phyloP scores from a whole-genome alignment of 2,888 invertebrate species.

The Molorchus minor region DNA sequence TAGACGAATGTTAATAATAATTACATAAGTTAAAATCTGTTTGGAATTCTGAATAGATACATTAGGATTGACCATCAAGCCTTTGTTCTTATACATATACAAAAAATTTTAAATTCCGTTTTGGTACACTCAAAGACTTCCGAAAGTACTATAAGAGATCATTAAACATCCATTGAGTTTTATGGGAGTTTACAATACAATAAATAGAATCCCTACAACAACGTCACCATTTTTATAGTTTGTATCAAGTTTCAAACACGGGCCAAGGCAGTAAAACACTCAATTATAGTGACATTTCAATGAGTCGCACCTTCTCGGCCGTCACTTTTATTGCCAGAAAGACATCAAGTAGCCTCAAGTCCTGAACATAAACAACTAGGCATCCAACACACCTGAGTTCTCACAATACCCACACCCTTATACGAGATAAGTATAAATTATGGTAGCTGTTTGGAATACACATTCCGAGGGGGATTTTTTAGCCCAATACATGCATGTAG shows the following conservation, averaged over 20 bases:
- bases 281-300: conserved; percentile 62
- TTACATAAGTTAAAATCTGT: too few relatives aligned
- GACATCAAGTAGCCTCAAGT: conserved; percentile 62
- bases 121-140: conserved; percentile 2
- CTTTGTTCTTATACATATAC: too few relatives aligned
- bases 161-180: conserved; percentile 17
- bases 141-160: neutral
- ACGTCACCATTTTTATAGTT: conserved; percentile 46
- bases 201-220: conserved; percentile 39
- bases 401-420: conserved; percentile 34
- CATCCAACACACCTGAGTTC: conserved; percentile 46
- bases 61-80: too few relatives aligned
- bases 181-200: conserved; percentile 18
- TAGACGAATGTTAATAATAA: too few relatives aligned
- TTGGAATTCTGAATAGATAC: too few relatives aligned
- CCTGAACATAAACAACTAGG: conserved; percentile 53
- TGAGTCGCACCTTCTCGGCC: conserved; percentile 58
- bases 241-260: conserved; percentile 57
- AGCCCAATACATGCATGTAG: too few relatives aligned
- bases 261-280: conserved; percentile 59
- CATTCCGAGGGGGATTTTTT: too few relatives aligned
- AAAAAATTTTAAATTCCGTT: too few relatives aligned
- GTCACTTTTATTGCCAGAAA: conserved; percentile 67
- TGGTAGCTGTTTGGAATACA: neutral
- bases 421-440: conserved; percentile 16